Evolutionary conservation across 1,140 invertebrate species (phyloP).

Genomic region (Calliopsis andreniformis): DNA sequence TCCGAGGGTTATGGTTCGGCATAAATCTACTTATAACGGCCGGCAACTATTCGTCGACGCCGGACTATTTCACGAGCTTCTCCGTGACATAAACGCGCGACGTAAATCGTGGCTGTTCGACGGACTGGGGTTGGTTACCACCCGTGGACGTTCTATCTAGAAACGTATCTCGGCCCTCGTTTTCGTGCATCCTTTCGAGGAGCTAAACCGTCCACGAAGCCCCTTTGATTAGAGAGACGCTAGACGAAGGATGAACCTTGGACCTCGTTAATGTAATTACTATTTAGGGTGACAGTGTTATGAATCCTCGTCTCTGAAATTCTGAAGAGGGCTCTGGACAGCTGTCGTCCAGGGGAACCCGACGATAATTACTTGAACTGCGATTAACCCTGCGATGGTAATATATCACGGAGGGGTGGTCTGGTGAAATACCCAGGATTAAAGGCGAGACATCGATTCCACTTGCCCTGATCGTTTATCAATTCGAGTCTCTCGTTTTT

Average conservation of each 20-base stretch:
- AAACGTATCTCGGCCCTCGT: background rate
- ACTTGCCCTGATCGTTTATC: constrained; percentile 16
- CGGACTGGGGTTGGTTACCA: constrained; percentile 16
- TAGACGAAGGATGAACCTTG: background rate
- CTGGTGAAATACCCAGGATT: constrained; percentile 38
- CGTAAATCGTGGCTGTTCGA: constrained; percentile 30
- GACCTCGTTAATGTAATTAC: background rate
- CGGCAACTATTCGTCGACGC: constrained; percentile 39
- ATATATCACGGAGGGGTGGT: constrained; percentile 27
- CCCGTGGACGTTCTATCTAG: background rate
- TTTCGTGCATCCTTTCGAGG: background rate
- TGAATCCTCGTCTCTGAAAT: background rate
- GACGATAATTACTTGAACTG: constrained; percentile 33
- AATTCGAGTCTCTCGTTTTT: constrained; percentile 10
- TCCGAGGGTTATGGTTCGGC: constrained; percentile 60
- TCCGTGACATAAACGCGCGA: constrained; percentile 36
- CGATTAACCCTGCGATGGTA: constrained; percentile 37
- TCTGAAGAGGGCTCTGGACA: background rate
- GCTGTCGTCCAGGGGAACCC: constrained; percentile 30
- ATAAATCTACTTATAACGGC: constrained; percentile 66
- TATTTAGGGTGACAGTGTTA: background rate
- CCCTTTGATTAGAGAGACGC: background rate
- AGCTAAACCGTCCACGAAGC: background rate
- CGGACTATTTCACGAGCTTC: constrained; percentile 29
- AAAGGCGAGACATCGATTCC: constrained; percentile 36